These are phyloP conservation scores for Sinosuthora webbiana DNA, from an alignment of 2,113 vertebrate genomes.

Conservation along the genomic window DNA sequence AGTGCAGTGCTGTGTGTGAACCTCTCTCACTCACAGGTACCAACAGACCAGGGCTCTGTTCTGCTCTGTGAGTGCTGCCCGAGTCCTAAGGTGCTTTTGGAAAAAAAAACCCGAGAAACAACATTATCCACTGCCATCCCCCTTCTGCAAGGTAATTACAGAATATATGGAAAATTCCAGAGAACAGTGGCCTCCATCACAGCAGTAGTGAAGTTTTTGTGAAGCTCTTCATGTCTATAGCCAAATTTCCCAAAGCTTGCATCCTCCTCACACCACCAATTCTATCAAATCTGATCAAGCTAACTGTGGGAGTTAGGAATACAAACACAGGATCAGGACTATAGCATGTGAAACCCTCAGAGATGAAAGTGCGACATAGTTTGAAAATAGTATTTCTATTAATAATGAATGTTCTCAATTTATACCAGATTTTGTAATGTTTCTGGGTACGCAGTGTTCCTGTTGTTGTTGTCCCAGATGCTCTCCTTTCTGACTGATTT, in stretches of 20 bases:
- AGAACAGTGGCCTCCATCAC: not conserved
- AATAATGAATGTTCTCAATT: conserved; percentile 41
- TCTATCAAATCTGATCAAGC: not conserved
- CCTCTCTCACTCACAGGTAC: not conserved
- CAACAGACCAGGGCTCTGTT: not conserved
- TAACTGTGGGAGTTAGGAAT: conserved; percentile 27
- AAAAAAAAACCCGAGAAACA: not conserved
- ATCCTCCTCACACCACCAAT: not conserved
- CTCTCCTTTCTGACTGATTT: not conserved
- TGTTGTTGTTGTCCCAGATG: not conserved
- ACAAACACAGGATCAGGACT: conserved; percentile 27
- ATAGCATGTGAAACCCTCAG: not conserved
- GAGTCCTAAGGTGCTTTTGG: not conserved
- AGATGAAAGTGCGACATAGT: conserved; percentile 15
- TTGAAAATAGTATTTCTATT: conserved; percentile 49
- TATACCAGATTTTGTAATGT: conserved; percentile 19
- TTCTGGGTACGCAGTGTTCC: not conserved
- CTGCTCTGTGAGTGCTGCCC: accelerated
- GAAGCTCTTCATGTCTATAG: not conserved
- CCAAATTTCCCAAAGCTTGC: not conserved
- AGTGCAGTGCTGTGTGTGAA: accelerated
- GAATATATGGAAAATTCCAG: not conserved
- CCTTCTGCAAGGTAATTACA: not conserved
- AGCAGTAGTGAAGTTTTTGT: not conserved
- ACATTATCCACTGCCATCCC: not conserved